These are phyloP conservation scores for Aspidiotus rigidus DNA, from an alignment of 2,888 invertebrate genomes.

Conservation along the genomic window DNA sequence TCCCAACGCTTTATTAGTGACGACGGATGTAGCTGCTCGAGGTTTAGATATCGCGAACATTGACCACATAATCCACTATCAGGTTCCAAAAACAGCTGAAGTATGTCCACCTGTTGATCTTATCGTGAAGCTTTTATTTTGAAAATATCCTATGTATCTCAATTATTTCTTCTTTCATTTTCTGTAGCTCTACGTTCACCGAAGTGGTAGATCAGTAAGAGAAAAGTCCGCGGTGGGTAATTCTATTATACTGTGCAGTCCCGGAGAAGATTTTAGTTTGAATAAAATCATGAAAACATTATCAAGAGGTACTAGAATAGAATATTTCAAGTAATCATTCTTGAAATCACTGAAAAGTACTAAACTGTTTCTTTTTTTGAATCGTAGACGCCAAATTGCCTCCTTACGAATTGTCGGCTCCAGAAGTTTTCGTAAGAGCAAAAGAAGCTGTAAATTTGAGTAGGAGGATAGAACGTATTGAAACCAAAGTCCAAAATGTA, in stretches of 20 bases:
- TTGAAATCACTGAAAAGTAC: not conserved
- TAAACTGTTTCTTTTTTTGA: not conserved
- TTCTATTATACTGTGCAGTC: conserved; percentile 83
- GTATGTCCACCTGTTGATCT: conserved; percentile 42
- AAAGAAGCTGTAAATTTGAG: conserved; percentile 40
- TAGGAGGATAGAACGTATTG: conserved; percentile 55
- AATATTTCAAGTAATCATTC: not conserved
- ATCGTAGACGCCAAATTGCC: conserved; percentile 11
- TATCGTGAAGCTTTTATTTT: not conserved
- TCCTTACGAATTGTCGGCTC: not conserved
- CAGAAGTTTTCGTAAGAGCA: conserved; percentile 10
- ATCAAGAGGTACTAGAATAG: conserved; percentile 12
- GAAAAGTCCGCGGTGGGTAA: conserved; percentile 70
- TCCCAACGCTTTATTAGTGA: conserved; percentile 65
- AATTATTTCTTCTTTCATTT: not conserved
- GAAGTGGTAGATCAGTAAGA: conserved; percentile 92
- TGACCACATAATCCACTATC: conserved; percentile 93
- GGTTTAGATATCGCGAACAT: conserved; percentile 91
- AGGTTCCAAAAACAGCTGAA: conserved; percentile 88
- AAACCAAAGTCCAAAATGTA: conserved; percentile 43
- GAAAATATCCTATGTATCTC: not conserved
- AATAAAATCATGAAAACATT: conserved; percentile 18
- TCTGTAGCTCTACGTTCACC: conserved; percentile 78
- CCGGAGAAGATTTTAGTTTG: conserved; percentile 56
- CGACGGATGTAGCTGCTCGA: conserved; percentile 91